Percentiles rank a stretch among this genome's conserved stretches.
phyloP scores from a whole-genome alignment of 1,140 invertebrate genomes.

The Microvelia longipes region DNA sequence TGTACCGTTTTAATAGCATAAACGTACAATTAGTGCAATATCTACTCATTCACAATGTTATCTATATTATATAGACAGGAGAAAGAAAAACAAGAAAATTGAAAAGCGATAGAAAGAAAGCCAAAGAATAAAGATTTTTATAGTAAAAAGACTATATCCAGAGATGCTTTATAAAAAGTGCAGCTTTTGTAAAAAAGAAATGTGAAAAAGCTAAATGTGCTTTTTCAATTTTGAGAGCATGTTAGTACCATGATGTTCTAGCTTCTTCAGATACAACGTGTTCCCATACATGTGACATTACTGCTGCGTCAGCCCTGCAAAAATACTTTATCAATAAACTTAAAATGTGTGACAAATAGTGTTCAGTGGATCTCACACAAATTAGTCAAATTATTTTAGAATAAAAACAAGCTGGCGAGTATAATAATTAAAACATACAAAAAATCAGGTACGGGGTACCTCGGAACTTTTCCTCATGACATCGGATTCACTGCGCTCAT shows the following conservation, averaged over 20 bases:
- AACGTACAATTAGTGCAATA: no score
- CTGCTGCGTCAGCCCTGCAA: constrained; percentile 79
- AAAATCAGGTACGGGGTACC: no score
- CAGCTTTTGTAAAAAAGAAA: background rate
- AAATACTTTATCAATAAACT: constrained; percentile 21
- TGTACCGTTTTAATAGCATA: no score
- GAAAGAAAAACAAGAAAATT: background rate
- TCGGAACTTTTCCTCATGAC: no score
- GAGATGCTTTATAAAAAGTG: background rate
- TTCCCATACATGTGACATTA: constrained; percentile 83
- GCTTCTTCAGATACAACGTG: constrained; percentile 53
- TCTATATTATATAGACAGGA: no score
- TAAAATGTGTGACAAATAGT: background rate
- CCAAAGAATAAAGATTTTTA: background rate
- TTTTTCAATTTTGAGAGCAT: background rate
- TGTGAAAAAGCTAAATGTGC: background rate
- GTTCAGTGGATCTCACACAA: background rate
- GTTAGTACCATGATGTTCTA: constrained; percentile 38
- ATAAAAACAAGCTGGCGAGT: no score
- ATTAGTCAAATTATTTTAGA: no score
- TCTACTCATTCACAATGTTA: no score
- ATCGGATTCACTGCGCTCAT: no score
- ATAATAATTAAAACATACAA: no score
- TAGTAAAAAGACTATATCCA: background rate
- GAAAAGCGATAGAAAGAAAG: background rate